Base-by-base conservation (phyloP, 1,140 invertebrate species). In the Andrena cerasifolii region DNA sequence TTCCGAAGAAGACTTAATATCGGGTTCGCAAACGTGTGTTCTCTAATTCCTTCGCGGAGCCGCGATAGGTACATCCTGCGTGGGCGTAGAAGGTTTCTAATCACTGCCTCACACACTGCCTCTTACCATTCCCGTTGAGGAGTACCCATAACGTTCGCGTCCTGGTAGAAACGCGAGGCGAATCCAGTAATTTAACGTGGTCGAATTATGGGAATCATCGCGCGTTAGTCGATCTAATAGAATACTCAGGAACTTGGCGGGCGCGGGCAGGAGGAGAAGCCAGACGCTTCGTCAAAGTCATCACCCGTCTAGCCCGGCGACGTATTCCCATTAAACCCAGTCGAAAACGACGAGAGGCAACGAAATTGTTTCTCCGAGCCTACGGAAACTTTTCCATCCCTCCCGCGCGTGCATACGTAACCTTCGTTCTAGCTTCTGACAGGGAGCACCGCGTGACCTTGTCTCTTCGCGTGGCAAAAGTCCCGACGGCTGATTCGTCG, bases 251-350 rank as follows among this genome's bases (percentile, higher is more conserved):
- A 54, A 61, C 14, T 24, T 62, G 2, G 18, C 21, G 24, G 47
- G 40, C 2, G 1, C 12, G 43, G 45, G 40, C 31, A 16, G n/a
- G n/a, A n/a, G n/a, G n/a, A n/a, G n/a, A n/a, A 45, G 36, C 59
- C 36, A 56, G 28, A n/a, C 6, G 21, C 3, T 43, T 43, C 61
- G 71, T 74, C 77, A 79, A 66, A 74, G 59, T 79, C 59, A 45
- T 54, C 18, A 51, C 77, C 56, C 65, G 74, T 76, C 72, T 49
- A 63, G 47, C 53, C 36, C 2, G 6, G n/a, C n/a, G 66, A 80
- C 83, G 78, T 72, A 73, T 67, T 80, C 78, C 83, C 82, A 84
- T 84, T 84, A 84, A 84, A 80, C 16, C 53, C 33, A 67, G 58
- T 24, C 51, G 66, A 47, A 83, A 84, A 49, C 62, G 71, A 79